Evolutionary conservation across 30 jellyfish, hydroid and myxozoan genomes (phyloP), one percentile per base, ranked within the genome.

Genomic region (Rhopilema esculentum): DNA sequence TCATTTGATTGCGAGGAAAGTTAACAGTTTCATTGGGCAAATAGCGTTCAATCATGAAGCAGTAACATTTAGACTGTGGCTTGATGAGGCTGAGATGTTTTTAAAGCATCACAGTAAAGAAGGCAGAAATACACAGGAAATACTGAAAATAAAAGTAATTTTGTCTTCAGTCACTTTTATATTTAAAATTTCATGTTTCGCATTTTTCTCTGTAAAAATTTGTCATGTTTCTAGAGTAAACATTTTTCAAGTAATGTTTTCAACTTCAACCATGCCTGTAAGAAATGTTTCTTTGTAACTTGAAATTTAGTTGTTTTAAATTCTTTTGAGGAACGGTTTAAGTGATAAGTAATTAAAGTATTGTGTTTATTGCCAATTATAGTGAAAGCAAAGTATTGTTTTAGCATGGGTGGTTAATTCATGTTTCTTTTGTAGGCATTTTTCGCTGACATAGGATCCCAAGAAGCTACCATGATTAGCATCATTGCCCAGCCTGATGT

Each of bases 51-150:
- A 57, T 23, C 53, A 73, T 2, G 63, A 72, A 20, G 53, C 79
- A 8, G 40, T 88, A 2, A 53, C 51, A 27, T 28, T 74, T 18
- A 66, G 29, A 64, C 21, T 82, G 9, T 88, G 96, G 96, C 21
- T 88, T 61, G 67, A 75, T 70, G 96, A 88, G 53, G 96, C 96
- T 18, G 96, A 88, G 21, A 26, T 19, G 24, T 88, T 88, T 29
- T 49, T 88, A 75, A 71, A 79, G 21, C 64, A 77, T 62, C 89
- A 72, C 53, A 26, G 91, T 72, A 74, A 49, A 29, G 91, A 74
- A 28, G 72, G 27, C n/a, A 69, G 96, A 70, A 78, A 62, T 18
- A 71, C 87, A 17, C 88, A 88, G 31, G 91, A 78, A 74, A 66
- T 88, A 1, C 86, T 79, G 26, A 88, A 88, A 75, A 88, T 88